A percentile compares a stretch with the other conserved stretches of the same genome.
Conservation (phyloP, 2,797 vertebrate genomes). For the Hephaestus fuliginosus region DNA sequence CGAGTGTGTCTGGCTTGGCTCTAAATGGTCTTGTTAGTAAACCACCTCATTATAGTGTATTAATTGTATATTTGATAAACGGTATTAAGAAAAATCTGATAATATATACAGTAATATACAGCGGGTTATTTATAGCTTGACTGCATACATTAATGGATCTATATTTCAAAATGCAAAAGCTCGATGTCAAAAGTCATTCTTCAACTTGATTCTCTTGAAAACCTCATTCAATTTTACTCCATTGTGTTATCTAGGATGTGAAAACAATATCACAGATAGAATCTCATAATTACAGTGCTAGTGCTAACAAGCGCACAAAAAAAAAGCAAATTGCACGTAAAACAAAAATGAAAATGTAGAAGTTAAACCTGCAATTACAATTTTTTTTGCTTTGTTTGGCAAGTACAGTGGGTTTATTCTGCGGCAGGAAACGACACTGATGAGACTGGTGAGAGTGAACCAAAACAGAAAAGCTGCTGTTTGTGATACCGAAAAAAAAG, state of each 20-base stretch:
- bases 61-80: neutral
- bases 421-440: no score
- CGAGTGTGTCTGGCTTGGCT: conserved; percentile 6
- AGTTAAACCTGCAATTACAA: neutral
- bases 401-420: no score
- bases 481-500: conserved; percentile 15
- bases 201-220: neutral
- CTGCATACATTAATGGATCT: neutral
- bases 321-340: neutral
- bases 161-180: neutral
- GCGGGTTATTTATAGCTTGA: neutral
- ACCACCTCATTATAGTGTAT: neutral
- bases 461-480: no score
- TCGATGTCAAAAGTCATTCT: neutral
- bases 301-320: neutral
- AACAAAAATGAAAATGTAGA: neutral
- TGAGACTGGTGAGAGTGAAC: no score
- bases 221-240: neutral
- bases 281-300: neutral
- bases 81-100: neutral
- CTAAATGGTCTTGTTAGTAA: neutral
- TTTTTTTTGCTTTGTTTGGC: neutral
- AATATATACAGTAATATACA: neutral
- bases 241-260: neutral
- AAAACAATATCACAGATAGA: neutral